Evolutionary conservation across 1,140 invertebrate species (phyloP).

Genomic region (Pissodes strobi): DNA sequence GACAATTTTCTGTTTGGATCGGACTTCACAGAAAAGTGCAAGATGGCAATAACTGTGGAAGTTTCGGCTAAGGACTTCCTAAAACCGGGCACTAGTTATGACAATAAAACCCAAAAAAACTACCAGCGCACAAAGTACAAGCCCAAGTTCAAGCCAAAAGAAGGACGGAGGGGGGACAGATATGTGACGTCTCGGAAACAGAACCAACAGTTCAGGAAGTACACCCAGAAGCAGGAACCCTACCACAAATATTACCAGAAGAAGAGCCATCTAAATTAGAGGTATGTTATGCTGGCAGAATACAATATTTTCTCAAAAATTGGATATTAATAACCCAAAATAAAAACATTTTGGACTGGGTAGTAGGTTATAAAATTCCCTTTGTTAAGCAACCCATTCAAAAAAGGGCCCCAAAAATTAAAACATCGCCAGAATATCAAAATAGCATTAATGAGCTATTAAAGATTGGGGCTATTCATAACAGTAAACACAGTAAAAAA

Average conservation of each 20-base stretch:
- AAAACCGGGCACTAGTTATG: not conserved
- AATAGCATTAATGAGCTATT: no score
- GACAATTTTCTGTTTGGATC: not conserved
- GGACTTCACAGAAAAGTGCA: not conserved
- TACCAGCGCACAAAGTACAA: not conserved
- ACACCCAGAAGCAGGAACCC: not conserved
- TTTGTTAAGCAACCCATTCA: no score
- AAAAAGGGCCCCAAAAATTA: no score
- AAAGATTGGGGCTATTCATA: no score
- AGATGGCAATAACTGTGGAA: not conserved
- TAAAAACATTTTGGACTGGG: no score
- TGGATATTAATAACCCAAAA: not conserved
- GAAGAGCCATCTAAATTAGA: no score
- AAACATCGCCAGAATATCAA: no score
- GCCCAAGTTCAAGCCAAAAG: not conserved
- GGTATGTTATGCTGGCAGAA: no score
- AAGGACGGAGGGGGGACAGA: not conserved
- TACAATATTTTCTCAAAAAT: no score
- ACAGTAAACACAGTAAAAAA: not conserved
- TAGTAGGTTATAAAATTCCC: no score
- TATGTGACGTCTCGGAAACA: not conserved
- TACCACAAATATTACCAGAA: not conserved
- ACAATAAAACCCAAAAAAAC: not conserved
- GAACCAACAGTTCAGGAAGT: not conserved
- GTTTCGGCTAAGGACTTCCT: not conserved